Evolutionary conservation across 2,797 vertebrate genomes (phyloP), one percentile per base, ranked within the genome.

Genomic region (Gymnopithys bicolor): DNA sequence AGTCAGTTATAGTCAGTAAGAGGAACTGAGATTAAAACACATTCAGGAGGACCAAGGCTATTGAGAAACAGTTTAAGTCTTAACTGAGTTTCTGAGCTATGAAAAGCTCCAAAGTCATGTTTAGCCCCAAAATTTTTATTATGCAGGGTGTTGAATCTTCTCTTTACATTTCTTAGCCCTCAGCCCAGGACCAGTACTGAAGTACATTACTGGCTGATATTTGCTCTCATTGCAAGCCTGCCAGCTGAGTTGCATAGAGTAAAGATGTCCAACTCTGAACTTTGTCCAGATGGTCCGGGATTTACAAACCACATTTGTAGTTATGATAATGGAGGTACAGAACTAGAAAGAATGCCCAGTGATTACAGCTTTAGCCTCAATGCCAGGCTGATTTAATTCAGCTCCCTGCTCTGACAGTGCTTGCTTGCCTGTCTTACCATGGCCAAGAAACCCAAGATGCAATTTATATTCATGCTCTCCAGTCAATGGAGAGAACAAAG

Each of bases 211-310:
- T 82, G 59, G 55, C 89, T 92, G 46, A 86, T 28, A 27, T 73
- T 73, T 85, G 52, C 55, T 81, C 46, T 84, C 19, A 15, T 27
- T 89, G 46, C 71, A 77, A 91, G 64, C 28, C 33, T 92, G 77
- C 53, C 52, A 88, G 88, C 74, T 7, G 51, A 92, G 58, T 11
- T 83, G 41, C 33, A 32, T n/a, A 87, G 27, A 30, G 70, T 48
- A 78, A 81, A 88, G 58, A 75, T 21, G 1, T 80, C 53, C 64
- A 91, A 37, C 9, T 19, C 39, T 37, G 19, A 92, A 24, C 53
- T 41, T 83, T 58, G 43, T 92, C 94, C 89, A 92, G 69, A 89
- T 93, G 78, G 88, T 67, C 53, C 64, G 67, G 73, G 67, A 51
- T 83, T 95, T 93, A 83, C 60, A 95, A 93, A 64, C 49, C 75